These are phyloP conservation scores for Delia radicum DNA, from an alignment of 1,140 invertebrate species.

Conservation along the genomic window DNA sequence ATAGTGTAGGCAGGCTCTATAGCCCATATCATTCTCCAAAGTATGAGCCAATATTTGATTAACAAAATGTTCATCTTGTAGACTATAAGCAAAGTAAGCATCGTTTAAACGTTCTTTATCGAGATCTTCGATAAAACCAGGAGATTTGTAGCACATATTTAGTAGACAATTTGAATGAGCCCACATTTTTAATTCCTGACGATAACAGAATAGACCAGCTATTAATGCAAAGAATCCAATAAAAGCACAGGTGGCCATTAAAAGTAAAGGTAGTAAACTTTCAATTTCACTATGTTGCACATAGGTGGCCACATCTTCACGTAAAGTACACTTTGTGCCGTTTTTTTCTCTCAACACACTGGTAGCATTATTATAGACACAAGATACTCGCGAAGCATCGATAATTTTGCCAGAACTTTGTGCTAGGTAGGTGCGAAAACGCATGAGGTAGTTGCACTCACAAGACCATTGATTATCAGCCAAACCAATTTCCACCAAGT, in stretches of 20 bases:
- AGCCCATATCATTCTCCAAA: conserved; percentile 76
- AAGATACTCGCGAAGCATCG: conserved; percentile 68
- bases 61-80: conserved; percentile 87
- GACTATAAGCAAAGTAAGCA: conserved; percentile 87
- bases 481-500: conserved; percentile 76
- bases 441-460: conserved; percentile 79
- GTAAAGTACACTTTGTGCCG: conserved; percentile 67
- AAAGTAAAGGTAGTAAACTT: conserved; percentile 74
- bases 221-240: conserved; percentile 70
- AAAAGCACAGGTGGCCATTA: conserved; percentile 73
- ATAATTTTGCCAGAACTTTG: conserved; percentile 72
- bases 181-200: conserved; percentile 82
- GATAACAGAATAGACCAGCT: conserved; percentile 76
- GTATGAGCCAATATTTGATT: conserved; percentile 80
- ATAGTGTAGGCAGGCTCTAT: conserved; percentile 82
- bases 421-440: conserved; percentile 75
- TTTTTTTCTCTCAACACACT: conserved; percentile 68
- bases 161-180: conserved; percentile 74
- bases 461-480: conserved; percentile 89
- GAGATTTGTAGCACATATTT: conserved; percentile 80
- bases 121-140: conserved; percentile 69
- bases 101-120: conserved; percentile 85
- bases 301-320: conserved; percentile 67
- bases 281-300: conserved; percentile 76
- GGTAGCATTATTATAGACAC: conserved; percentile 68